phyloP scores from a whole-genome alignment of 2,113 vertebrate species.

The Cryptotis parvus region DNA sequence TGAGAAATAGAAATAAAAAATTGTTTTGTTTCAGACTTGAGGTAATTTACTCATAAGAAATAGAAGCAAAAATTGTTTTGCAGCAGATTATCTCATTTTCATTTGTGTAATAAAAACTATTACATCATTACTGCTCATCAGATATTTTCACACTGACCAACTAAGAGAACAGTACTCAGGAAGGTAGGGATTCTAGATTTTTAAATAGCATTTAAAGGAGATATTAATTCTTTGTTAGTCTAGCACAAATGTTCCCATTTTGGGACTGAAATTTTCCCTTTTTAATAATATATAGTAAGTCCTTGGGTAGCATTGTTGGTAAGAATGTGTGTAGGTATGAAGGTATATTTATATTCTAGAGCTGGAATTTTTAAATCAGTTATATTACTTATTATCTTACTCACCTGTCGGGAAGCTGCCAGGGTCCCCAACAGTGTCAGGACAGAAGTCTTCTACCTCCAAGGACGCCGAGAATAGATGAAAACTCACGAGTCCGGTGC shows the following conservation, averaged over 20 bases:
- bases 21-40: background rate
- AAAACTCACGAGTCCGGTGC: no score
- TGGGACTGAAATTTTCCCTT: background rate
- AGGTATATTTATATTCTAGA: background rate
- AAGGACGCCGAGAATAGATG: no score
- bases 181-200: background rate
- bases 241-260: background rate
- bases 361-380: conserved; percentile 24
- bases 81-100: background rate
- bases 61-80: background rate
- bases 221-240: background rate
- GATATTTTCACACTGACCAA: background rate
- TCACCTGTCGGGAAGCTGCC: no score
- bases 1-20: background rate
- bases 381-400: background rate
- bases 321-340: background rate
- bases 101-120: background rate
- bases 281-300: background rate
- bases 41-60: background rate
- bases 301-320: background rate
- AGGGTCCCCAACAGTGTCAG: no score
- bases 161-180: background rate
- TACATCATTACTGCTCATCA: background rate
- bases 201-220: background rate
- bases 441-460: no score